Conservation (phyloP, 35 echinoderm and acorn worm species). For the Anneissia japonica region DNA sequence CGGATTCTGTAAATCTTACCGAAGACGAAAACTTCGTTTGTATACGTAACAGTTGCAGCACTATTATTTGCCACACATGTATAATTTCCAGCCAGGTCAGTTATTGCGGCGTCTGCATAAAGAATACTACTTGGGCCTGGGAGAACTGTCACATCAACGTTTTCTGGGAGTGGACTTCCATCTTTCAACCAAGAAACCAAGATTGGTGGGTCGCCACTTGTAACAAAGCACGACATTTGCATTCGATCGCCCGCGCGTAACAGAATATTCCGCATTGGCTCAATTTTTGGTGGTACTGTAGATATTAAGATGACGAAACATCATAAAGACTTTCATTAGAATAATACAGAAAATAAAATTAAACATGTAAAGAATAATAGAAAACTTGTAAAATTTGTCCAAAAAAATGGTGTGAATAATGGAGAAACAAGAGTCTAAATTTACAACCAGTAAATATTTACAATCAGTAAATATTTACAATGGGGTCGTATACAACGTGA, state of each 20-base stretch:
- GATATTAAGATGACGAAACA: not conserved
- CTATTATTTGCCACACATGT: slow-evolving; percentile 78
- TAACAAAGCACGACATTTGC: slow-evolving; percentile 58
- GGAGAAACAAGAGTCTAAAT: too few species aligned
- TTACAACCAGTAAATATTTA: too few species aligned
- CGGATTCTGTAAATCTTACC: slow-evolving; percentile 49
- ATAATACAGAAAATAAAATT: not conserved
- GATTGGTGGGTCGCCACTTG: slow-evolving; percentile 64
- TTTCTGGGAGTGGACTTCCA: slow-evolving; percentile 52
- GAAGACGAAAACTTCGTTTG: slow-evolving; percentile 69
- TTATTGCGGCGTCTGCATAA: slow-evolving; percentile 54
- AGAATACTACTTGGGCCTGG: not conserved
- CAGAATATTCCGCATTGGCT: not conserved
- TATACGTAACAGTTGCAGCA: slow-evolving; percentile 69
- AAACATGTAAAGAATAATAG: too few species aligned
- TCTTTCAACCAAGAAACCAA: slow-evolving; percentile 88
- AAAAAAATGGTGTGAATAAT: too few species aligned
- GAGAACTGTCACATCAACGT: slow-evolving; percentile 34
- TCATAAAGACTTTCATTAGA: not conserved
- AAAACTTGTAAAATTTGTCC: too few species aligned
- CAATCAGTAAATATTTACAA: too few species aligned
- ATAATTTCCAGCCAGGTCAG: slow-evolving; percentile 75
- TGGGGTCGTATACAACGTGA: too few species aligned
- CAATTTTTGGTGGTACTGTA: slow-evolving; percentile 62
- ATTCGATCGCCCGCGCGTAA: slow-evolving; percentile 66